Conservation (phyloP, 2,797 vertebrate genomes). For the Salmo trutta region DNA sequence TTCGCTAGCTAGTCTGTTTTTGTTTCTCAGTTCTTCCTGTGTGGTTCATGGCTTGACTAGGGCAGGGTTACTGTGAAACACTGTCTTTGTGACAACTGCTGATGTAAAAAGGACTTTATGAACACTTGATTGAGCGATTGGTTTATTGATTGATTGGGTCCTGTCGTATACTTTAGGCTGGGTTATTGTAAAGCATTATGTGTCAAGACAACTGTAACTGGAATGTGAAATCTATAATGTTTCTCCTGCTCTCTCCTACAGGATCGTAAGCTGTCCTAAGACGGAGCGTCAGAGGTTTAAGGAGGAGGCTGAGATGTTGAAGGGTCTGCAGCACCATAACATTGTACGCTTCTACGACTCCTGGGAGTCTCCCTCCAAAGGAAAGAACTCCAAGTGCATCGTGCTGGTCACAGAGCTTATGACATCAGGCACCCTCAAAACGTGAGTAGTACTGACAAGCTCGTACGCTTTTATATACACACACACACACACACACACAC, state of each 20-base stretch:
- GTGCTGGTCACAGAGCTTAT: constrained; percentile 98
- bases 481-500: not conserved
- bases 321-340: constrained; percentile 98
- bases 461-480: not conserved
- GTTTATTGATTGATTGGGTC: not conserved
- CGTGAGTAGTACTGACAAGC: constrained; percentile 81
- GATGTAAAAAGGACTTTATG: no score
- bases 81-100: no score
- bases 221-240: not conserved
- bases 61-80: not conserved
- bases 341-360: constrained; percentile 99
- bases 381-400: constrained; percentile 89
- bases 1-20: constrained; percentile 15
- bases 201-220: constrained; percentile 1
- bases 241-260: constrained; percentile 56
- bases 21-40: constrained; percentile 12
- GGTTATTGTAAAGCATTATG: not conserved
- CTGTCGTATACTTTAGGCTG: no score
- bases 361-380: constrained; percentile 97
- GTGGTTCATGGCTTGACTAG: not conserved
- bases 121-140: no score
- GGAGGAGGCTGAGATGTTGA: constrained; percentile 98
- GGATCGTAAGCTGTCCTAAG: constrained; percentile 96
- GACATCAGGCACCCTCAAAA: constrained; percentile 98
- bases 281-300: constrained; percentile 97